Conservation (phyloP, 2,888 invertebrate species). For the Drosophila suboccidentalis region DNA sequence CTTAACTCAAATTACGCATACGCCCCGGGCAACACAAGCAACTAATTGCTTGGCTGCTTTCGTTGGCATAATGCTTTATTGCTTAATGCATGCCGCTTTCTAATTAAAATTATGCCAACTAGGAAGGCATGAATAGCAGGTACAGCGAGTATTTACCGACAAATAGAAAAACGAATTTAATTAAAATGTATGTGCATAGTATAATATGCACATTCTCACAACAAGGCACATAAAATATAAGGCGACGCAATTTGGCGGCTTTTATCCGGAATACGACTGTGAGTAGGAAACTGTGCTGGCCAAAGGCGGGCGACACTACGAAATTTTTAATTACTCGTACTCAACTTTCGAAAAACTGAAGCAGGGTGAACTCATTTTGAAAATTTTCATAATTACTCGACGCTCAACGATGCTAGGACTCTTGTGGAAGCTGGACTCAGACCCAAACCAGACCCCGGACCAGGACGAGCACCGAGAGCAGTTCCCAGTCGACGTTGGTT, state of each 20-base stretch:
- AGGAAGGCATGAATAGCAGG: slow-evolving; percentile 22
- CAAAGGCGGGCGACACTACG: slow-evolving; percentile 62
- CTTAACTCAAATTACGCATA: slow-evolving; percentile 49
- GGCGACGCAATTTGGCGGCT: slow-evolving; percentile 63
- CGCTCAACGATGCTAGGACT: slow-evolving; percentile 47
- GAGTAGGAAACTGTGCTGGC: slow-evolving; percentile 40
- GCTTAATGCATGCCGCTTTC: slow-evolving; percentile 53
- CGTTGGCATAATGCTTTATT: slow-evolving; percentile 50
- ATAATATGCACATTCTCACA: slow-evolving; percentile 24
- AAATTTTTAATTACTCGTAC: slow-evolving; percentile 78
- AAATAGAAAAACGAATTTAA: slow-evolving; percentile 77
- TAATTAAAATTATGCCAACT: slow-evolving; percentile 71
- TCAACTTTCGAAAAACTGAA: slow-evolving; percentile 70
- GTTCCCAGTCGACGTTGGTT: slow-evolving; percentile 52
- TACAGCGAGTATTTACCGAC: slow-evolving; percentile 47
- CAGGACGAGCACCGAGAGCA: slow-evolving; percentile 3
- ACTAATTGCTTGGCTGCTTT: slow-evolving; percentile 56
- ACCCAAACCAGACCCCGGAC: slow-evolving; percentile 3
- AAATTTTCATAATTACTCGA: slow-evolving; percentile 71
- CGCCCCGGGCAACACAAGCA: slow-evolving; percentile 36
- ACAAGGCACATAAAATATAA: slow-evolving; percentile 51
- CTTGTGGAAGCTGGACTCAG: slow-evolving; percentile 35
- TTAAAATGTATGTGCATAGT: slow-evolving; percentile 68
- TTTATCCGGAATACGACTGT: slow-evolving; percentile 56
- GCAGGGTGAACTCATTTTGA: slow-evolving; percentile 71